phyloP scores from a whole-genome alignment of 2,797 vertebrate genomes.

The Champsocephalus esox region DNA sequence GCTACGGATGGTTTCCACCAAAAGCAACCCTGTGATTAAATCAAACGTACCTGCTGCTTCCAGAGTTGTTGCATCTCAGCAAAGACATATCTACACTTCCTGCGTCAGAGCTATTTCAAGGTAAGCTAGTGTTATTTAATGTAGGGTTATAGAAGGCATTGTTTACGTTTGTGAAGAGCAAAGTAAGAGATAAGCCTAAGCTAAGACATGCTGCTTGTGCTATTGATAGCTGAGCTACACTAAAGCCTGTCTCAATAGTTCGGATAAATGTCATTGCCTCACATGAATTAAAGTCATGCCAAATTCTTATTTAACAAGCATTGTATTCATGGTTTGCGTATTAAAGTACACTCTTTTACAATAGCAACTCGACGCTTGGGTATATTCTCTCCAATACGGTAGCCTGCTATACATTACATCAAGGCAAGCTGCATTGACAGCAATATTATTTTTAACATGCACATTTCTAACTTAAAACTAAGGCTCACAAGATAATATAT shows the following conservation, averaged over 20 bases:
- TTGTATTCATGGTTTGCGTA: background rate
- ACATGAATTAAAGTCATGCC: background rate
- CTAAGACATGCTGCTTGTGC: background rate
- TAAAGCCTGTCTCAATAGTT: background rate
- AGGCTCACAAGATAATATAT: background rate
- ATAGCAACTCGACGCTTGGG: no score
- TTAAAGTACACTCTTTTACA: background rate
- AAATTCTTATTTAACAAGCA: background rate
- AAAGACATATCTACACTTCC: background rate
- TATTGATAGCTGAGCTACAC: slow-evolving; percentile 17
- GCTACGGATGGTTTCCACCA: slow-evolving; percentile 61
- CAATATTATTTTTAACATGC: background rate
- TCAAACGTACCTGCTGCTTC: slow-evolving; percentile 27
- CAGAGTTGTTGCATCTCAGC: background rate
- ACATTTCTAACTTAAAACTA: background rate
- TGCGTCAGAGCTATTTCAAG: slow-evolving; percentile 38
- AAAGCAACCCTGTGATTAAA: slow-evolving; percentile 51
- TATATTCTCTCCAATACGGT: background rate
- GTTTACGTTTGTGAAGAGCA: background rate
- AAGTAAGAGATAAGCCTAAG: slow-evolving; percentile 31
- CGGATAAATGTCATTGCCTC: background rate
- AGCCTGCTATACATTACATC: no score
- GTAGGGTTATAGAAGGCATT: fast-evolving
- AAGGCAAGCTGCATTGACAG: background rate
- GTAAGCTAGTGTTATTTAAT: slow-evolving; percentile 34